phyloP scores from a whole-genome alignment of 2,797 vertebrate genomes.

The Myotis findleyi region DNA sequence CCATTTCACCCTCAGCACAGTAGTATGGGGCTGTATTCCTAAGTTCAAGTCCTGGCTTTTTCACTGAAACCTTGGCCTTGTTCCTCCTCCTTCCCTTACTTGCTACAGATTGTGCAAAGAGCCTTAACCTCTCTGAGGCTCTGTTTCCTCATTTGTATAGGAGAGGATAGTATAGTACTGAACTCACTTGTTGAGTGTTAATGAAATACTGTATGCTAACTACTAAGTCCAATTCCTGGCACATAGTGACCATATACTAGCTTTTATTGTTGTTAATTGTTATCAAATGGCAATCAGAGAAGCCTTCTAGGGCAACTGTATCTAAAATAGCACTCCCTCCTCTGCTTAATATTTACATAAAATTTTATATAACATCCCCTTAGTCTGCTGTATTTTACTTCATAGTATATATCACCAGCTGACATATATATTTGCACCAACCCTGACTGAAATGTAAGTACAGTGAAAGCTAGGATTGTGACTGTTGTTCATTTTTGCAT shows the following conservation, averaged over 20 bases:
- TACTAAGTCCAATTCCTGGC: neutral
- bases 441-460: neutral
- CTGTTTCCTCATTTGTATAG: neutral
- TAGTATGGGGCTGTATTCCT: neutral
- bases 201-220: neutral
- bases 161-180: neutral
- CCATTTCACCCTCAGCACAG: neutral
- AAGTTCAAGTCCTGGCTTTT: neutral
- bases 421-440: neutral
- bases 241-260: neutral
- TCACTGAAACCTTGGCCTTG: neutral
- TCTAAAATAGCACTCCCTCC: slow-evolving; percentile 8
- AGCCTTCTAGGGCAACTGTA: neutral
- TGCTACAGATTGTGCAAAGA: neutral
- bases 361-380: slow-evolving; percentile 40
- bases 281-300: slow-evolving; percentile 55
- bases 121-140: neutral
- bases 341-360: slow-evolving; percentile 2
- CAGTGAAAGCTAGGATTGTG: neutral
- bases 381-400: slow-evolving; percentile 43
- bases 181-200: neutral
- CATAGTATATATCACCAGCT: slow-evolving; percentile 1
- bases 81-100: neutral
- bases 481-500: slow-evolving; percentile 2
- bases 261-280: neutral